Conservation (phyloP, 1,140 invertebrate species). For the Drosophila pachea region DNA sequence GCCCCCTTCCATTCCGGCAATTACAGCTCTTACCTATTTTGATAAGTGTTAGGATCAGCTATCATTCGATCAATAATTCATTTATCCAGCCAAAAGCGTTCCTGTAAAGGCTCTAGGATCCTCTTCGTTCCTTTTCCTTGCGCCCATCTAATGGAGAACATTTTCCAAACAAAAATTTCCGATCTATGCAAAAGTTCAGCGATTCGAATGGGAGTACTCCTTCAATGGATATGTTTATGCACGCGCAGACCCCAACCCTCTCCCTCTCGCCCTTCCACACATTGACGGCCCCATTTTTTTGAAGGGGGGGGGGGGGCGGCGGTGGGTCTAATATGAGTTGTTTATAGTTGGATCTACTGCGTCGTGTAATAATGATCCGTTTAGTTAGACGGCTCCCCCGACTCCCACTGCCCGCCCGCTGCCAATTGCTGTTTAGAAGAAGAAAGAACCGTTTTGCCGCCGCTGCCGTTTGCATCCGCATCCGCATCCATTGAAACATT, state of each 20-base stretch:
- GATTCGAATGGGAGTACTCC: conserved; percentile 6
- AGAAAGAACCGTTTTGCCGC: conserved; percentile 30
- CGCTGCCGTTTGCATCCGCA: conserved; percentile 36
- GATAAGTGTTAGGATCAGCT: no score
- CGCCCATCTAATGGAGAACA: background rate
- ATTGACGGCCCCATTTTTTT: background rate
- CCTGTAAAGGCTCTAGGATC: no score
- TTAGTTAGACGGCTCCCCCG: background rate
- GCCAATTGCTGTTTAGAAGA: conserved; percentile 34
- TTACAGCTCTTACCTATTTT: no score
- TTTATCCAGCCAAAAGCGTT: no score
- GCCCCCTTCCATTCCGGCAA: background rate
- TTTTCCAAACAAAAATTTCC: background rate
- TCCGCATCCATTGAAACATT: conserved; percentile 43
- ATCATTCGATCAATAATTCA: no score
- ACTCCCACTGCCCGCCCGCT: background rate
- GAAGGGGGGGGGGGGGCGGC: no score
- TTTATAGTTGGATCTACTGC: conserved; percentile 35
- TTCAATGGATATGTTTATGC: conserved; percentile 43
- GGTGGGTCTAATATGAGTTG: conserved; percentile 25
- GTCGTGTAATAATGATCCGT: conserved; percentile 36
- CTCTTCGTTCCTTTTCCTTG: no score
- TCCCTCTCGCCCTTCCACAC: background rate
- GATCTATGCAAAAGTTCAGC: conserved; percentile 3
- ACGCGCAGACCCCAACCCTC: background rate